Conservation (phyloP, 2,888 invertebrate species). For the Xestia c-nigrum region DNA sequence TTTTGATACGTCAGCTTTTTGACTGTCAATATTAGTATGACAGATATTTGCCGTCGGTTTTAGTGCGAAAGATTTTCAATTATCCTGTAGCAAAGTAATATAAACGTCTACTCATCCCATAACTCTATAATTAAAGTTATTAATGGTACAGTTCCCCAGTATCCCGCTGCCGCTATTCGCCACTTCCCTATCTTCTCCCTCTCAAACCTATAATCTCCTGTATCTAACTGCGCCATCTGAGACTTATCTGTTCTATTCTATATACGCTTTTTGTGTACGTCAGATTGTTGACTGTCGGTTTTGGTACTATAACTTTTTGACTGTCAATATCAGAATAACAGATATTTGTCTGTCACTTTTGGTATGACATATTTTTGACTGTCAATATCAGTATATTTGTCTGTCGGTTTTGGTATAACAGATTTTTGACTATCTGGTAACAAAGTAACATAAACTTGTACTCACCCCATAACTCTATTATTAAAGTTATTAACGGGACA, state of each 20-base stretch:
- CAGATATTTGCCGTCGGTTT: too few relatives aligned
- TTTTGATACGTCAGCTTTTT: background rate
- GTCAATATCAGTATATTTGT: background rate
- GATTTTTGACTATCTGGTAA: background rate
- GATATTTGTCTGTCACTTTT: background rate
- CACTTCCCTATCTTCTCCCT: conserved; percentile 63
- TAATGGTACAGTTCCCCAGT: conserved; percentile 79
- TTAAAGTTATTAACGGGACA: conserved; percentile 74
- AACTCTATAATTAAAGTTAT: conserved; percentile 69
- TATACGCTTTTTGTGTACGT: too few relatives aligned
- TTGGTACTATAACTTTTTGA: background rate
- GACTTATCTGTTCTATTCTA: conserved; percentile 86
- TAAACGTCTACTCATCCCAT: conserved; percentile 69
- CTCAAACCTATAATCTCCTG: conserved; percentile 63
- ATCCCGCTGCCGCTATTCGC: conserved; percentile 80
- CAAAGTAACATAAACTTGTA: background rate
- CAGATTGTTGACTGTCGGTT: background rate
- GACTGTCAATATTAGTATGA: too few relatives aligned
- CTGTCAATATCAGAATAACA: background rate
- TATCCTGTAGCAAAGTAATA: background rate
- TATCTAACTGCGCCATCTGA: conserved; percentile 78
- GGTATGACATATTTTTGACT: background rate
- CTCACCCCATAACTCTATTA: conserved; percentile 74
- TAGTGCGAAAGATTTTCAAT: too few relatives aligned
- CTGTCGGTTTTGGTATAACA: background rate